These are phyloP conservation scores for Ochropleura leucogaster DNA, from an alignment of 2,888 invertebrate species.

Conservation along the genomic window DNA sequence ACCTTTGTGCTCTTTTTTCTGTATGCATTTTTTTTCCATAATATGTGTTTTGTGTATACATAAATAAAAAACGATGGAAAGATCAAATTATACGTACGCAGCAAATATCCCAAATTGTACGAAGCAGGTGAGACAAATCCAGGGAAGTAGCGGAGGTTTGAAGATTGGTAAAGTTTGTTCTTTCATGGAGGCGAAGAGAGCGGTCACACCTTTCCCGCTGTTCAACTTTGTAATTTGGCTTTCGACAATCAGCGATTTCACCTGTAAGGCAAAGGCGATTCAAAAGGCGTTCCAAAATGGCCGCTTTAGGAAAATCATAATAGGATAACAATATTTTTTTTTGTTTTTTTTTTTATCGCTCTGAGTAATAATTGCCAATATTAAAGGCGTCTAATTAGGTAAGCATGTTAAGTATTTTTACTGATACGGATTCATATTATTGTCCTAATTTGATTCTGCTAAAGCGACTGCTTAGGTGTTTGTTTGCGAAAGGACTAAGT, in stretches of 20 bases:
- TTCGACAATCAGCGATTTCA: conserved; percentile 77
- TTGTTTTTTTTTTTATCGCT: too few species aligned
- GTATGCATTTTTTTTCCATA: too few species aligned
- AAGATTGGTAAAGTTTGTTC: conserved; percentile 91
- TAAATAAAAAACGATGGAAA: neutral
- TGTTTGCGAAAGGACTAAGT: neutral
- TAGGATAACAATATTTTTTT: too few species aligned
- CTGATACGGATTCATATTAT: too few species aligned
- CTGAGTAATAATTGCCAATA: too few species aligned
- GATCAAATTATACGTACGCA: conserved; percentile 86
- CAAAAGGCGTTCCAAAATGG: neutral
- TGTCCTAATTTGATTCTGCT: too few species aligned
- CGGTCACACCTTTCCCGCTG: conserved; percentile 70
- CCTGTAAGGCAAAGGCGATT: conserved; percentile 69
- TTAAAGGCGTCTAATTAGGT: too few species aligned
- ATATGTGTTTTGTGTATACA: too few species aligned
- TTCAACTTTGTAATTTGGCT: conserved; percentile 64
- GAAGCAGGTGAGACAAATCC: conserved; percentile 90
- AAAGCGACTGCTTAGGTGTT: neutral
- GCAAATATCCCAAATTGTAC: conserved; percentile 93
- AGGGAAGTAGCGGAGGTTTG: conserved; percentile 87
- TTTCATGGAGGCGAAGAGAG: conserved; percentile 87
- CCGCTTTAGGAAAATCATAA: too few species aligned
- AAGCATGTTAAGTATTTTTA: too few species aligned
- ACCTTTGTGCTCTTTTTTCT: too few species aligned